These are phyloP conservation scores for Lysandra bellargus DNA, from an alignment of 2,888 invertebrate species.

Conservation along the genomic window DNA sequence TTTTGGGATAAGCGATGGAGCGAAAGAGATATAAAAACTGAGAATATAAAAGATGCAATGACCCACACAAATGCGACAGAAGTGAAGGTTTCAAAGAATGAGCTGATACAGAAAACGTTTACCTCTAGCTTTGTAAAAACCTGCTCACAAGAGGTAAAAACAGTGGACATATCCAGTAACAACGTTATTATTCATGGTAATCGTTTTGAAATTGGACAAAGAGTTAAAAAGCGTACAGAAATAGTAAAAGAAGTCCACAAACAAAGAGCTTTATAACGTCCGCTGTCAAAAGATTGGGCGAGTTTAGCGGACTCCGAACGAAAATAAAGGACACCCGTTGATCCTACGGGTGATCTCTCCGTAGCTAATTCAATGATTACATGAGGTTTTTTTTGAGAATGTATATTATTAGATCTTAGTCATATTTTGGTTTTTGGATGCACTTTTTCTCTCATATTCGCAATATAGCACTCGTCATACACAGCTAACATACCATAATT, in stretches of 20 bases:
- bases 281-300: slow-evolving; percentile 60
- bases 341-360: slow-evolving; percentile 60
- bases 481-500: too few relatives aligned
- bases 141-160: neutral
- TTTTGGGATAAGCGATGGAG: neutral
- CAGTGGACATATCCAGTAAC: neutral
- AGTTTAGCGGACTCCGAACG: slow-evolving; percentile 59
- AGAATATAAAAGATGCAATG: neutral
- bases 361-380: slow-evolving; percentile 48
- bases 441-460: neutral
- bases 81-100: neutral
- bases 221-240: slow-evolving; percentile 25
- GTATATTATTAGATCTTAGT: neutral
- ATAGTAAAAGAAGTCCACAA: slow-evolving; percentile 40
- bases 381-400: slow-evolving; percentile 41
- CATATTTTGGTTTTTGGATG: neutral
- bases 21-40: neutral
- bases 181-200: slow-evolving; percentile 16
- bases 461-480: too few relatives aligned
- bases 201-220: slow-evolving; percentile 16
- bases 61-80: neutral
- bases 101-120: neutral
- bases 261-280: slow-evolving; percentile 66
- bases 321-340: slow-evolving; percentile 71
- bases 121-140: neutral